Conservation (phyloP, 2,797 vertebrate species). For the Myotis myotis region DNA sequence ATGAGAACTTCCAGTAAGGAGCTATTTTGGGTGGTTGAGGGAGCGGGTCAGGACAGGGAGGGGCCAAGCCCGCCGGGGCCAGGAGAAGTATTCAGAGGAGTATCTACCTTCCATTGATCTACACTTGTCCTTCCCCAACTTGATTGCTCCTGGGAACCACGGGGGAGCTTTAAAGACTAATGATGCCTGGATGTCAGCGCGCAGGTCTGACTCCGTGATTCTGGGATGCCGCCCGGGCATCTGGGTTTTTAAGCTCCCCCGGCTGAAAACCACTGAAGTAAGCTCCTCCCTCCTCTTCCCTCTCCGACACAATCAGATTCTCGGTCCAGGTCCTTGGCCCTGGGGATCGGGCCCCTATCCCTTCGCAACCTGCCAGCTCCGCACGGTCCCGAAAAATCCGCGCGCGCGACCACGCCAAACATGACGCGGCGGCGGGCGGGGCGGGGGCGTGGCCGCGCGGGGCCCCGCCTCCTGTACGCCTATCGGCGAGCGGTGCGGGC, state of each 20-base stretch:
- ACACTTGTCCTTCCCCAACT: neutral
- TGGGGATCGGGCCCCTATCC: neutral
- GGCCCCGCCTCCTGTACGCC: conserved; percentile 72
- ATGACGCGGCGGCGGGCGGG: neutral
- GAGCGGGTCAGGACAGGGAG: neutral
- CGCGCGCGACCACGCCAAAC: conserved; percentile 73
- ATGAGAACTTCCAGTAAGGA: neutral
- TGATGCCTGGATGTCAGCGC: neutral
- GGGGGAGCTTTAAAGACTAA: neutral
- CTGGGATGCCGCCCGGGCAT: neutral
- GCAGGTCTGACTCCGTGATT: neutral
- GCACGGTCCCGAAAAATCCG: neutral
- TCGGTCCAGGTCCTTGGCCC: neutral
- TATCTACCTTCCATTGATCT: neutral
- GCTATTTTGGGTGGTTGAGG: neutral
- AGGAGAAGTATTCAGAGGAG: neutral
- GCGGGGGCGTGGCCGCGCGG: neutral
- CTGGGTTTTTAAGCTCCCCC: neutral
- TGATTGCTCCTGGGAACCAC: neutral
- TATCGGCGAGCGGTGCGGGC: conserved; percentile 75
- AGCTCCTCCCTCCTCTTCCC: neutral
- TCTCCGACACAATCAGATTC: neutral
- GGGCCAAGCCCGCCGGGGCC: neutral
- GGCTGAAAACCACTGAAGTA: neutral
- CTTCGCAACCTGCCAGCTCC: accelerated